Base-by-base conservation (phyloP, 2,888 invertebrate genomes). In the Dicyrtomina minuta region DNA sequence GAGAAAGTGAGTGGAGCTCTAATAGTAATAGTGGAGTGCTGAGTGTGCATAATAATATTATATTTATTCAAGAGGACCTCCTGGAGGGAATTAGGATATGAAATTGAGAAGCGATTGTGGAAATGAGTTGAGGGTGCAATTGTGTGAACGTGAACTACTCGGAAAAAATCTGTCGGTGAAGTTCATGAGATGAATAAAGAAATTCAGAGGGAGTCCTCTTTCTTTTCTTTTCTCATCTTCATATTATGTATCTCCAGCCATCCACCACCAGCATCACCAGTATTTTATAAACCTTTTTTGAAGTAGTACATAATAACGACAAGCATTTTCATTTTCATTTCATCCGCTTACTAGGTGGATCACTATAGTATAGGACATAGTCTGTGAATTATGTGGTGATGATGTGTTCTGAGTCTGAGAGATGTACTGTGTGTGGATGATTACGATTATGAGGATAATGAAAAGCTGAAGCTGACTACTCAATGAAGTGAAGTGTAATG, bases 91-190 rank as follows among this genome's bases (percentile, higher is more conserved):
- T 55, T 22, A 20, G 13, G n/a, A 26, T 10, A 15, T 20, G 55
- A 51, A 51, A 24, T 51, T 51, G 12, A 20, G 22, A 22, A 20
- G 55, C 15, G 55, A 55, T 10, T 22, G 55, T 22, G 55, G 22
- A 55, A 55, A 55, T 26, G 55, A 55, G 55, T 55, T 55, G 55
- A 60, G 44, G 44, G 41, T 60, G 44, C 41, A 60, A 60, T 60
- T 60, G 60, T 43, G 26, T 58, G 44, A 44, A 60, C 44, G 43
- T 15, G 26, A 24, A 27, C 33, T 62, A 49, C 49, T 51, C 51
- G 24, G 20, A 62, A 26, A 62, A 26, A 62, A 62, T 62, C 62
- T 49, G 62, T 62, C 62, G 62, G 51, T 62, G 62, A 62, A 49
- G 17, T 49, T 27, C 49, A 62, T 27, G 27, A 49, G 49, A 62